A percentile compares a stretch with the other conserved stretches of the same genome.
Evolutionary conservation across 1,140 invertebrate genomes (phyloP).

Genomic region (Dendrolimus punctatus): DNA sequence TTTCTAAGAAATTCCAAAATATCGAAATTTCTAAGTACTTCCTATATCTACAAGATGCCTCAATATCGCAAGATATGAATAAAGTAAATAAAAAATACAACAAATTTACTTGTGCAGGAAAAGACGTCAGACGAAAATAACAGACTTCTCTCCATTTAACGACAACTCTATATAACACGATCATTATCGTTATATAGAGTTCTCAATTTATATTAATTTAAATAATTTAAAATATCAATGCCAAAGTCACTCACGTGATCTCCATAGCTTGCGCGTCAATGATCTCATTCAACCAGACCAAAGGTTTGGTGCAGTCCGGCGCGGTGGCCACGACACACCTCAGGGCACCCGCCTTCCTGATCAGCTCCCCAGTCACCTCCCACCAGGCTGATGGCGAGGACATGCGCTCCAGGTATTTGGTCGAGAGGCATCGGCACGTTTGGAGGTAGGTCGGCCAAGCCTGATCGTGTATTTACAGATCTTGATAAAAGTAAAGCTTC

Average conservation of each 20-base stretch:
- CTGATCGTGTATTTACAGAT: conserved; percentile 21
- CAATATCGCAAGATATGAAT: too few species aligned
- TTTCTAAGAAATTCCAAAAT: too few species aligned
- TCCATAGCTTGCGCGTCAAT: conserved; percentile 68
- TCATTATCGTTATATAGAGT: too few species aligned
- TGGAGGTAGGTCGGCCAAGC: conserved; percentile 72
- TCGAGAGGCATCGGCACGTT: conserved; percentile 69
- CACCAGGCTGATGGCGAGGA: conserved; percentile 76
- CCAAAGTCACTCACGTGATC: conserved; percentile 26
- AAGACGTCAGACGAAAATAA: too few species aligned
- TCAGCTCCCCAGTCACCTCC: conserved; percentile 59
- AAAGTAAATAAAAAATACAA: too few species aligned
- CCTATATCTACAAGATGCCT: too few species aligned
- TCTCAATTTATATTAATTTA: too few species aligned
- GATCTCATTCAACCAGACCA: conserved; percentile 78
- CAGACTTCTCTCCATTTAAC: too few species aligned
- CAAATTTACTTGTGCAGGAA: too few species aligned
- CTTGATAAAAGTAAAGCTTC: too few species aligned
- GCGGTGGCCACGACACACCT: conserved; percentile 67
- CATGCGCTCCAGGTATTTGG: conserved; percentile 74
- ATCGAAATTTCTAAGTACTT: too few species aligned
- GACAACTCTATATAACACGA: too few species aligned
- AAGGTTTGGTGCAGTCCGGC: conserved; percentile 42
- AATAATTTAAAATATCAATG: not conserved
- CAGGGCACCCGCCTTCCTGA: conserved; percentile 50